Evolutionary conservation across 2,888 invertebrate species (phyloP).

Genomic region (Globia sparganii): DNA sequence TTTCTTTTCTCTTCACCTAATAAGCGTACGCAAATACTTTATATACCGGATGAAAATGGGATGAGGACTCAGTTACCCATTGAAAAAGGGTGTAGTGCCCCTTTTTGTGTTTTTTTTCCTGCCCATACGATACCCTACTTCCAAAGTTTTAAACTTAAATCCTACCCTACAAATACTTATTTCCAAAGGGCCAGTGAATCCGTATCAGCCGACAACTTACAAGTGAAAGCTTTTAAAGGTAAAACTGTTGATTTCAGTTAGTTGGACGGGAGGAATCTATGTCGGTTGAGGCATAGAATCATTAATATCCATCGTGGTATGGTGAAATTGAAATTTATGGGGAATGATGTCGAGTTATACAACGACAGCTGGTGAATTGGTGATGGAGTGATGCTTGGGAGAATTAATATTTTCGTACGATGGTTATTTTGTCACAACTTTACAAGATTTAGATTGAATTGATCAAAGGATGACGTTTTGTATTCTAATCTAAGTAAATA

Average conservation of each 20-base stretch:
- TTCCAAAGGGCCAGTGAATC: slow-evolving; percentile 22
- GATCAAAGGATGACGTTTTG: background rate
- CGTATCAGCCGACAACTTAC: slow-evolving; percentile 44
- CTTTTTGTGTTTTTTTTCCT: slow-evolving; percentile 35
- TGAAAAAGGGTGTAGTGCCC: slow-evolving; percentile 1
- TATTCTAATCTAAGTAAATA: background rate
- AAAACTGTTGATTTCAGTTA: slow-evolving; percentile 69
- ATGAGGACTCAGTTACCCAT: slow-evolving; percentile 7
- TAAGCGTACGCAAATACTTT: background rate
- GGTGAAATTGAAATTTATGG: slow-evolving; percentile 48
- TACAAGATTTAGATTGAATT: background rate
- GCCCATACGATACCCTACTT: slow-evolving; percentile 39
- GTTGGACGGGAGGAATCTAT: slow-evolving; percentile 42
- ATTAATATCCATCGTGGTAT: slow-evolving; percentile 49
- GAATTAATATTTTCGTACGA: background rate
- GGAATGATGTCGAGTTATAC: background rate
- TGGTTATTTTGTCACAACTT: background rate
- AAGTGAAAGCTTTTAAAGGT: slow-evolving; percentile 57
- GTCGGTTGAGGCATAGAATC: slow-evolving; percentile 14
- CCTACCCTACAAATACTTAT: slow-evolving; percentile 40
- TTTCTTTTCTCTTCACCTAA: no score
- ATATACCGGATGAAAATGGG: slow-evolving; percentile 3
- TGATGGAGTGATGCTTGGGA: background rate
- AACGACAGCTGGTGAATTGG: background rate
- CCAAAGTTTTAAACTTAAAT: slow-evolving; percentile 34